These are phyloP conservation scores for Apostichopus parvimensis DNA, from an alignment of 35 echinoderm and acorn worm species.

Conservation along the genomic window DNA sequence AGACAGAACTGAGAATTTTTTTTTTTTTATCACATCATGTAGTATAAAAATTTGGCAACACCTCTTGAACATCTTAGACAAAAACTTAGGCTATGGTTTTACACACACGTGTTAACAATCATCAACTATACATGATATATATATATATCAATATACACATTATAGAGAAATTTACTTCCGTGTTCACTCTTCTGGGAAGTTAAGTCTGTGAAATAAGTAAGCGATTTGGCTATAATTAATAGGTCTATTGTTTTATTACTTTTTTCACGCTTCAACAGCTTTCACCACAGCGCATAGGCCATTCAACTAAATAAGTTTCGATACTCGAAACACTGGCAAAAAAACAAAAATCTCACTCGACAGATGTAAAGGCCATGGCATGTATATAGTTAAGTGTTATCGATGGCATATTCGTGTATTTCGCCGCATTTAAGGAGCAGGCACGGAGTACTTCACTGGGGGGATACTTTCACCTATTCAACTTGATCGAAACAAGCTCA, in stretches of 20 bases:
- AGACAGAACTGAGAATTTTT: no score
- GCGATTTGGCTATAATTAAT: slow-evolving; percentile 30
- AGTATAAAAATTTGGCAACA: no score
- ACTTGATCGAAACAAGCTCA: background rate
- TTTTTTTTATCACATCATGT: no score
- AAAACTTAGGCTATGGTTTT: no score
- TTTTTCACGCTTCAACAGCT: slow-evolving; percentile 27
- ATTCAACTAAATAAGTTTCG: slow-evolving; percentile 36
- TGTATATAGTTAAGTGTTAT: background rate
- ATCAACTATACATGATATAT: no score
- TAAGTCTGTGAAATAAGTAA: slow-evolving; percentile 35
- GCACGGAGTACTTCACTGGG: background rate
- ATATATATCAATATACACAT: no score
- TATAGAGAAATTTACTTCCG: slow-evolving; percentile 6
- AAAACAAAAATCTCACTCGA: background rate
- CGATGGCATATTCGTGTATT: background rate
- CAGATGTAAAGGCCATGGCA: background rate
- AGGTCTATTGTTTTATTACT: slow-evolving; percentile 38
- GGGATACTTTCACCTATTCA: background rate
- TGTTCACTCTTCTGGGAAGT: slow-evolving; percentile 6
- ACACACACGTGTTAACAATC: no score
- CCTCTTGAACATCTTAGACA: no score
- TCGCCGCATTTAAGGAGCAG: background rate
- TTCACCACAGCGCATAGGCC: background rate
- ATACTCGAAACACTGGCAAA: slow-evolving; percentile 14